Evolutionary conservation across 2,888 invertebrate genomes (phyloP).

Genomic region (Chrysolina oricalcia): DNA sequence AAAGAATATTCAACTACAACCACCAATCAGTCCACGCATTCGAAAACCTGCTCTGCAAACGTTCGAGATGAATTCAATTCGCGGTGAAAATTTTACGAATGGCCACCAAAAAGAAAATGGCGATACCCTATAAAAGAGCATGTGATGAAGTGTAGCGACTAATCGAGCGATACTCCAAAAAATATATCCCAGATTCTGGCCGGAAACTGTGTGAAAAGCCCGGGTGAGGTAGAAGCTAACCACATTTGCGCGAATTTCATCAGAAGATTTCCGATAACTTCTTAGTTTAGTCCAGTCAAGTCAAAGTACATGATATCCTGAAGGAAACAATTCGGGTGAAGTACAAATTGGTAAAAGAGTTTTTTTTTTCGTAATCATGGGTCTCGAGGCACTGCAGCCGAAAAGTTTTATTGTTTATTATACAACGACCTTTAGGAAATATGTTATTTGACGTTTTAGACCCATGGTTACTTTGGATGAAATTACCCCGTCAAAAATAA

Average conservation of each 20-base stretch:
- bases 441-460: too few relatives aligned
- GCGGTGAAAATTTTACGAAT: neutral
- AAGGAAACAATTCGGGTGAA: too few relatives aligned
- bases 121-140: conserved; percentile 11
- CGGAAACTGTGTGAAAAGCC: conserved; percentile 12
- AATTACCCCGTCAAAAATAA: too few relatives aligned
- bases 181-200: conserved; percentile 8
- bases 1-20: neutral
- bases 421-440: too few relatives aligned
- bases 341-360: too few relatives aligned
- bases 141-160: conserved; percentile 20
- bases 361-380: too few relatives aligned
- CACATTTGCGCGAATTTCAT: conserved; percentile 12
- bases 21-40: neutral
- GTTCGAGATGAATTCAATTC: neutral
- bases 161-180: conserved; percentile 19
- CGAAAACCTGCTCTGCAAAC: too few relatives aligned
- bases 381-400: too few relatives aligned
- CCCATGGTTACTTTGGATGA: too few relatives aligned
- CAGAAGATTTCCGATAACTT: neutral
- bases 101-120: conserved; percentile 1
- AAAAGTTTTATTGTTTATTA: too few relatives aligned
- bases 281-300: neutral
- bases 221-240: conserved; percentile 12
- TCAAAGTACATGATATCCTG: too few relatives aligned